These are phyloP conservation scores for Eupeodes latifasciatus DNA, from an alignment of 2,888 invertebrate species.

Conservation along the genomic window DNA sequence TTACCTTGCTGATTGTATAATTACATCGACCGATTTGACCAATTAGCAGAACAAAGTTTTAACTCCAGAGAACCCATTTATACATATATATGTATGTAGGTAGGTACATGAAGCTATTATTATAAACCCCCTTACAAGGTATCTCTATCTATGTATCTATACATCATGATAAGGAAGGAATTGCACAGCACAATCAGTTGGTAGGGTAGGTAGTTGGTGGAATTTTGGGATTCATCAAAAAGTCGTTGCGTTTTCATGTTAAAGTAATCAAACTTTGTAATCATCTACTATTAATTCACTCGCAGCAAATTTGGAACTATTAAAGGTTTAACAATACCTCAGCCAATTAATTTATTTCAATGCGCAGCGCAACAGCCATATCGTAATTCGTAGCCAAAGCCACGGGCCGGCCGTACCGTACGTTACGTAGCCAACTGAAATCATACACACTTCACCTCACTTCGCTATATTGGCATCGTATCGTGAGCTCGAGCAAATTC, in stretches of 20 bases:
- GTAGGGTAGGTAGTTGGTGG: background rate
- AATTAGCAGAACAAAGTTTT: constrained; percentile 49
- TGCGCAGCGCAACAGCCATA: background rate
- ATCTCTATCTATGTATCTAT: background rate
- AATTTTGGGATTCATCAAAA: constrained; percentile 34
- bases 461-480: too few relatives aligned
- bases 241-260: constrained; percentile 36
- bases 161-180: background rate
- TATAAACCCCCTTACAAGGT: background rate
- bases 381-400: background rate
- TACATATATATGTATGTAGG: background rate
- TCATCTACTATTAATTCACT: constrained; percentile 69
- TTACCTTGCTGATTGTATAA: constrained; percentile 58
- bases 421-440: too few relatives aligned
- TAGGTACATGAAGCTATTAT: background rate
- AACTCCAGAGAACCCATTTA: background rate
- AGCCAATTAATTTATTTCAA: constrained; percentile 43
- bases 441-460: background rate
- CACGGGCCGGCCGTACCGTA: too few relatives aligned
- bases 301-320: constrained; percentile 31
- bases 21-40: constrained; percentile 64
- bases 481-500: too few relatives aligned
- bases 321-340: constrained; percentile 37
- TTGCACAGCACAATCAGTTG: background rate
- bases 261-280: constrained; percentile 73